Evolutionary conservation across 2,113 vertebrate species (phyloP).

Genomic region (Ascaphus truei): DNA sequence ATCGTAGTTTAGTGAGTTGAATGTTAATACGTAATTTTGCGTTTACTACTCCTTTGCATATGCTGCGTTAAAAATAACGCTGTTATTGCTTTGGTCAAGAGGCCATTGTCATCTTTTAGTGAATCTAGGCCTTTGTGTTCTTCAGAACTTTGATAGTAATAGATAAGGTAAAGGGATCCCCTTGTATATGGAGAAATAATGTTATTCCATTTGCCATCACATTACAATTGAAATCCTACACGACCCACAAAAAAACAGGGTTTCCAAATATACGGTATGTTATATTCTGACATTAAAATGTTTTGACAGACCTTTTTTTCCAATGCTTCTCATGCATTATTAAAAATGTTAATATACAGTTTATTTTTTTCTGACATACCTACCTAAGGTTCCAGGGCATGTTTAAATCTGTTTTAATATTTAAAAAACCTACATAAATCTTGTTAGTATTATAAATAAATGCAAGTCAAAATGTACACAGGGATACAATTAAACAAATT

Average conservation of each 20-base stretch:
- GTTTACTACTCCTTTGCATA: too few relatives aligned
- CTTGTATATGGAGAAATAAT: conserved; percentile 14
- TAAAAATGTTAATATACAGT: conserved; percentile 40
- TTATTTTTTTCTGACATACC: conserved; percentile 41
- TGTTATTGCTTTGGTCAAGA: too few relatives aligned
- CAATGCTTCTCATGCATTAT: conserved; percentile 42
- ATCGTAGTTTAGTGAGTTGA: too few relatives aligned
- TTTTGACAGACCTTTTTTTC: conserved; percentile 45
- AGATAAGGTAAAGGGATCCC: too few relatives aligned
- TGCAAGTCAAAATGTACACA: conserved; percentile 5
- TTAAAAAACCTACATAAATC: conserved; percentile 17
- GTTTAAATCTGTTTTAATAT: conserved; percentile 21
- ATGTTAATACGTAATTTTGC: too few relatives aligned
- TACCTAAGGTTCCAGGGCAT: conserved; percentile 33
- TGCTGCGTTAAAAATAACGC: too few relatives aligned
- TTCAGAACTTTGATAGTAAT: too few relatives aligned
- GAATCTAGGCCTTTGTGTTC: too few relatives aligned
- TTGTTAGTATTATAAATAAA: conserved; percentile 9
- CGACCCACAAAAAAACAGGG: conserved; percentile 1
- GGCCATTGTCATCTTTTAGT: too few relatives aligned
- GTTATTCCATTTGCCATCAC: background rate
- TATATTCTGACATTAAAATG: conserved; percentile 29
- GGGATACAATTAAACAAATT: background rate
- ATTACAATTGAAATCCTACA: conserved; percentile 17
- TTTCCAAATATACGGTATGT: conserved; percentile 22